Evolutionary conservation across 2,888 invertebrate species (phyloP), one percentile per base, ranked within the genome.

Genomic region (Agonopterix subpropinquella): DNA sequence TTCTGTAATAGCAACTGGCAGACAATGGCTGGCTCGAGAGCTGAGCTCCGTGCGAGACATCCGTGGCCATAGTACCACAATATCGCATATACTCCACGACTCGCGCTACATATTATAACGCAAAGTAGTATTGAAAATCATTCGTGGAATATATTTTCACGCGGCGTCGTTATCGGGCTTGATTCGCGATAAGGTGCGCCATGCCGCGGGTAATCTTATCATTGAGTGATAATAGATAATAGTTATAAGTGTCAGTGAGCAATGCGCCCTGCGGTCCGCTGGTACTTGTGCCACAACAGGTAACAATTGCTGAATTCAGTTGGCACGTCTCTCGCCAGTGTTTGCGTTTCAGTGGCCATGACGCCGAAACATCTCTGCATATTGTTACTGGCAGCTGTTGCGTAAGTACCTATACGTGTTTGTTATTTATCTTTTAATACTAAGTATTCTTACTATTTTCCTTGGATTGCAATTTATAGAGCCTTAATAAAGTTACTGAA

Each of bases 181-280:
- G 84, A 85, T 83, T 85, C 79, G 77, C 69, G 86, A 87, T 87
- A 88, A 87, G 83, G 76, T 73, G 58, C 64, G 73, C 78, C 73
- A 80, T 82, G 78, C 80, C 75, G 76, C 70, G 64, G 67, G 77
- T 81, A 83, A 82, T 86, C 85, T 88, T 88, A 88, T 88, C 88
- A 80, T 73, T 74, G 73, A 79, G 76, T 84, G 87, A 88, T 88
- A 88, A 80, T 78, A 80, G 87, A 88, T 88, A 88, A 80, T 78
- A 80, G 83, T 80, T 83, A 80, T 83, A 85, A 85, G 86, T 85
- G 83, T 85, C 84, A 88, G 87, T 87, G 80, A 88, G 87, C 76
- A 80, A 78, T 80, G 80, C 66, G 79, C 71, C 72, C 67, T 73
- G 71, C 66, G 67, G 67, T 69, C 72, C 71, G 80, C 68, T 75